Percentiles rank a stretch among this genome's conserved stretches.
Conservation (phyloP, 1,140 invertebrate species). For the Cydia strobilella region DNA sequence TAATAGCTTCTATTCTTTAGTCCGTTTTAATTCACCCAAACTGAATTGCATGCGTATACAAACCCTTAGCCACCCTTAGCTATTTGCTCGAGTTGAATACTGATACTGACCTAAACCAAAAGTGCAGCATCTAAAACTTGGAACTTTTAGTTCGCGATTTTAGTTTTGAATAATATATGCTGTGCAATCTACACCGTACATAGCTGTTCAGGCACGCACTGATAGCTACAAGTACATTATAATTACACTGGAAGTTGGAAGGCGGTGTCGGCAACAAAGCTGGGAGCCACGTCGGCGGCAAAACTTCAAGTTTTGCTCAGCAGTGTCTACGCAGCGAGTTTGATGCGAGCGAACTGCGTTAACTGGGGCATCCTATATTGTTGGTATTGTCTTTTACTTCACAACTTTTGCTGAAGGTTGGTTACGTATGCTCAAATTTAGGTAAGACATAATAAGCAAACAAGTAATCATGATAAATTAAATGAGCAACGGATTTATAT, state of each 20-base stretch:
- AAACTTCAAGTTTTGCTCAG: constrained; percentile 32
- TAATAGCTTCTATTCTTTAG: constrained; percentile 19
- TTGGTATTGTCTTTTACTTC: neutral
- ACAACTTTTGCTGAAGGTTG: neutral
- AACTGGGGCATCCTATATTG: constrained; percentile 34
- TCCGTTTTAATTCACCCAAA: too few species aligned
- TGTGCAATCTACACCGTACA: neutral
- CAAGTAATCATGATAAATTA: neutral
- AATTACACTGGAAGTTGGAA: constrained; percentile 6
- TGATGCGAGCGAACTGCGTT: constrained; percentile 35
- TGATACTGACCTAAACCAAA: too few species aligned
- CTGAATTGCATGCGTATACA: too few species aligned
- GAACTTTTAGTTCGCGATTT: too few species aligned
- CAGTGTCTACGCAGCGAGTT: constrained; percentile 8
- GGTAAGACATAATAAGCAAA: neutral
- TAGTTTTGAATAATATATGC: constrained; percentile 39
- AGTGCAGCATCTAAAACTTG: too few species aligned
- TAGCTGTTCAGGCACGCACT: neutral
- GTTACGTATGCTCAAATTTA: neutral
- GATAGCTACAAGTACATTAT: constrained; percentile 5
- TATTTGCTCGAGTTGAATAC: too few species aligned
- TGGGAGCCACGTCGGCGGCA: constrained; percentile 37
- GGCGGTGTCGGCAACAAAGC: constrained; percentile 39
- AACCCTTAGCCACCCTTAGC: too few species aligned
- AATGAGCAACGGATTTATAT: neutral